Conservation (phyloP, 2,113 vertebrate species). For the Spheniscus mendiculus region DNA sequence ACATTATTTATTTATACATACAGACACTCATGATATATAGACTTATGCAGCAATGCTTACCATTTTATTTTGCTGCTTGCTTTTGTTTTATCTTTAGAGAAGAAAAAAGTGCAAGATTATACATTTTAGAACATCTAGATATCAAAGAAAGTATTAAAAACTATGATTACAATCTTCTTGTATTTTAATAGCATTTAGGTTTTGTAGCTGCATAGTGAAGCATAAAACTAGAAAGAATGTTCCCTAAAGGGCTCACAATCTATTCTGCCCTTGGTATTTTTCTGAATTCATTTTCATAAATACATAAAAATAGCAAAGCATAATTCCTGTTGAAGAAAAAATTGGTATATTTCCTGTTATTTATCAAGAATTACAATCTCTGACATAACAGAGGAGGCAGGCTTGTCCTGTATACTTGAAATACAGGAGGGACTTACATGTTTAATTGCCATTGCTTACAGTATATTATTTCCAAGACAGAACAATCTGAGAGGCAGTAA, state of each 20-base stretch:
- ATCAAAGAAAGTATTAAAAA: background rate
- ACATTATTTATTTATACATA: background rate
- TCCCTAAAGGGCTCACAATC: background rate
- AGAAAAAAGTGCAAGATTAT: background rate
- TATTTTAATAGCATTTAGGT: background rate
- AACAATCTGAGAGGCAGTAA: background rate
- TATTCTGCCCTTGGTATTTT: background rate
- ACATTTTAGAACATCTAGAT: background rate
- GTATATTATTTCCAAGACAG: background rate
- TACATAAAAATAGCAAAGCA: background rate
- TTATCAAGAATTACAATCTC: background rate
- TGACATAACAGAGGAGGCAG: background rate
- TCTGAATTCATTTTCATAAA: background rate
- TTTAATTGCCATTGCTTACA: background rate
- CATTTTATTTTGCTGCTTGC: background rate
- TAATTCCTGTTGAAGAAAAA: background rate
- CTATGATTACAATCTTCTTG: background rate
- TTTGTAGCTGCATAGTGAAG: background rate
- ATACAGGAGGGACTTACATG: background rate
- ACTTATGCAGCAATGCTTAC: background rate
- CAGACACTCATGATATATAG: background rate
- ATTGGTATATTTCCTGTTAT: background rate
- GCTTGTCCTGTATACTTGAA: background rate
- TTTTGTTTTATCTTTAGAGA: background rate
- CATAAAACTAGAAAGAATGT: background rate